Conservation (phyloP, 2,113 vertebrate species). For the Aegithalos caudatus region DNA sequence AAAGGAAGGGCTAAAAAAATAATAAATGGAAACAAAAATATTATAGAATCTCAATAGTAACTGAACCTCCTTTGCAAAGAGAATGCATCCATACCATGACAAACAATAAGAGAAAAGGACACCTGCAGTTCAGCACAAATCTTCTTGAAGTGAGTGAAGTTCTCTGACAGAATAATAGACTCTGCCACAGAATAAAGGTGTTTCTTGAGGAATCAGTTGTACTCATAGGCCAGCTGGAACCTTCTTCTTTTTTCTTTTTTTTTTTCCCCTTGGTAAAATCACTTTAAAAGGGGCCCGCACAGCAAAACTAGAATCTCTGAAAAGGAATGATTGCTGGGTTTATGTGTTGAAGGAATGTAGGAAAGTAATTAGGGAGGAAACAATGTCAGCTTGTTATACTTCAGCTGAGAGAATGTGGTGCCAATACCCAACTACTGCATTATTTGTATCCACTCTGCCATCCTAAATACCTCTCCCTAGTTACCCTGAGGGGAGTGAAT, state of each 20-base stretch:
- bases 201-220: not conserved
- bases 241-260: not conserved
- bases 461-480: not conserved
- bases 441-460: not conserved
- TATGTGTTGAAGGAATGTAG: not conserved
- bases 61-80: not conserved
- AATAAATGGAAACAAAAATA: not conserved
- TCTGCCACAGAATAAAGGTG: not conserved
- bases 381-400: not conserved
- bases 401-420: not conserved
- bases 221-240: not conserved
- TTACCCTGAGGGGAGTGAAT: not conserved
- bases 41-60: not conserved
- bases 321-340: not conserved
- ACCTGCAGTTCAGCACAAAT: not conserved
- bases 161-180: not conserved
- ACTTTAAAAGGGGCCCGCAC: not conserved
- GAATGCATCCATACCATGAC: not conserved
- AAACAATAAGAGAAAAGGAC: not conserved
- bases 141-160: not conserved
- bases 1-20: too few relatives aligned
- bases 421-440: not conserved
- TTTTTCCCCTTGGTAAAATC: not conserved
- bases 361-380: not conserved
- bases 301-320: not conserved